Base-by-base conservation (phyloP, 2,888 invertebrate genomes). In the Xestia ashworthii region DNA sequence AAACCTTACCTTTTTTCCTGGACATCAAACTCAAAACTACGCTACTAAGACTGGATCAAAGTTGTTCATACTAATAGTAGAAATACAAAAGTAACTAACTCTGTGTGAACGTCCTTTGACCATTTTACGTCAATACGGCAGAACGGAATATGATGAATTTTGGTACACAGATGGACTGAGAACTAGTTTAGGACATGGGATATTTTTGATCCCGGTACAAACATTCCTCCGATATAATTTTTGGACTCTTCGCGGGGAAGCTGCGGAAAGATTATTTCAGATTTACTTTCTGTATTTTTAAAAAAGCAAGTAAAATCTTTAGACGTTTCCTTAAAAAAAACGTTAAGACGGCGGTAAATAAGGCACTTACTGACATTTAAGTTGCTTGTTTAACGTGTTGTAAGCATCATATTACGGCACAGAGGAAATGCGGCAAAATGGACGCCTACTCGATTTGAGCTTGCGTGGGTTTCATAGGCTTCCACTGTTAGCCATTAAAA, bases 391-490 rank as follows among this genome's bases (percentile, higher is more conserved):
- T 65, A 76, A 71, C 58, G 53, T 71, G 71, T 71, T 76, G 65
- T 68, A 83, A 71, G 48, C 71, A 38, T 50, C 32, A 25, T 70
- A 46, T 76, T 72, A 70, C 44, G n/a, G 38, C 38, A 62, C 38
- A 55, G 32, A 76, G 81, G 64, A 48, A 82, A 71, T 76, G 71
- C 71, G 73, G 65, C 66, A 71, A 66, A 71, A 74, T 69, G 58
- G 48, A 60, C 73, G 67, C 80, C 76, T 48, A 58, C 71, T 75
- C 74, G 64, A 79, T 76, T 71, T 64, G 16, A 74, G 67, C 64
- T 78, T 50, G 76, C 66, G 83, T 78, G 76, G 85, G 65, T 48
- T 75, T 67, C 53, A 62, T 71, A 64, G 44, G 48, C 41, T 72
- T 76, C 16, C 11, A 65, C 48, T 62, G 60, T 74, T 55, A 41